Evolutionary conservation across 2,888 invertebrate genomes (phyloP).

Genomic region (Papilio elwesi): DNA sequence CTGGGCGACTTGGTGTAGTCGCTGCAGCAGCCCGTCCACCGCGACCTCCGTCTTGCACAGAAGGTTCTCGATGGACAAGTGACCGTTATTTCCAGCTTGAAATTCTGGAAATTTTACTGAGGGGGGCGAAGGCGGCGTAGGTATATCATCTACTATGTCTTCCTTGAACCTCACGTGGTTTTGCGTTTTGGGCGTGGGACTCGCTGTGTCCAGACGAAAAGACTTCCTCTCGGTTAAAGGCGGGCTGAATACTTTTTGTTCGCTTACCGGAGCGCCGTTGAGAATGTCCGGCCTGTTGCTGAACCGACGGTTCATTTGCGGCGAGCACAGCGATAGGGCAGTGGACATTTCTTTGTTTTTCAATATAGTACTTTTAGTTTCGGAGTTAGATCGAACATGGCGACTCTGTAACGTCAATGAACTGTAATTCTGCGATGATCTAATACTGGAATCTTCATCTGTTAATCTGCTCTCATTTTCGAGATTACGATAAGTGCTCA

Average conservation of each 20-base stretch:
- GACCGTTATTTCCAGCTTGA: slow-evolving; percentile 80
- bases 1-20: slow-evolving; percentile 88
- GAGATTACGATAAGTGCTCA: slow-evolving; percentile 84
- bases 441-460: slow-evolving; percentile 66
- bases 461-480: slow-evolving; percentile 76
- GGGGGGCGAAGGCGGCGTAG: slow-evolving; percentile 78
- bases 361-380: slow-evolving; percentile 77
- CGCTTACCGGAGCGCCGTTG: slow-evolving; percentile 72
- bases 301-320: slow-evolving; percentile 82
- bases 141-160: slow-evolving; percentile 74
- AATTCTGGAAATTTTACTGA: slow-evolving; percentile 71
- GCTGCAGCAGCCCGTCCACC: slow-evolving; percentile 86
- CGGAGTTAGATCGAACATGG: slow-evolving; percentile 77
- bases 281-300: slow-evolving; percentile 74
- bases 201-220: slow-evolving; percentile 63
- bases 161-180: slow-evolving; percentile 81
- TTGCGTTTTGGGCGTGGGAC: slow-evolving; percentile 69
- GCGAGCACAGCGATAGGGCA: slow-evolving; percentile 80
- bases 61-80: slow-evolving; percentile 84
- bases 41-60: slow-evolving; percentile 88
- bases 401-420: slow-evolving; percentile 76
- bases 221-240: slow-evolving; percentile 67
- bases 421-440: slow-evolving; percentile 67
- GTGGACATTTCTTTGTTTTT: slow-evolving; percentile 77
- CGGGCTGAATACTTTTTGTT: slow-evolving; percentile 69